Evolutionary conservation across 2,797 vertebrate species (phyloP).

Genomic region (Apogon talboti): DNA sequence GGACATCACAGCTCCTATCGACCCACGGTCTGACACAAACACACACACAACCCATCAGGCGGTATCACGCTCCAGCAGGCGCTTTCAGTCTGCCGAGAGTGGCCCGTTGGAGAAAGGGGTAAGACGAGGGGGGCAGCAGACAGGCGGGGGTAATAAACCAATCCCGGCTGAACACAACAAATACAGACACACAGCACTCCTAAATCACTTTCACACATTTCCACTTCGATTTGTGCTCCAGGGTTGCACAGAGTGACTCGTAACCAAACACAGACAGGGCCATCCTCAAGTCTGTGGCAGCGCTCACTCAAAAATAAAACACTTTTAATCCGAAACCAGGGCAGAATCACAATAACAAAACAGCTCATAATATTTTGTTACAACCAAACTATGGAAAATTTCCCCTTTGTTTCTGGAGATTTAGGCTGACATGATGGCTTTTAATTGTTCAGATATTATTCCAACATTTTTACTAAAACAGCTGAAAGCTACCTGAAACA

Average conservation of each 20-base stretch:
- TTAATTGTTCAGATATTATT: too few species aligned
- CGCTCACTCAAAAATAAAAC: conserved; percentile 25
- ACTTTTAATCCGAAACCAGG: conserved; percentile 24
- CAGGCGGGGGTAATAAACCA: conserved; percentile 65
- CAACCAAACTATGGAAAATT: too few species aligned
- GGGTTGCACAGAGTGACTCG: not conserved
- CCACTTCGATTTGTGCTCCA: conserved; percentile 15
- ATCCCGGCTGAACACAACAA: conserved; percentile 54
- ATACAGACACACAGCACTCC: conserved; percentile 18
- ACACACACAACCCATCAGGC: conserved; percentile 20
- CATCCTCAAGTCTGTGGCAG: conserved; percentile 17
- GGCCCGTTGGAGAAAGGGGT: conserved; percentile 36
- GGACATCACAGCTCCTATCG: conserved; percentile 14
- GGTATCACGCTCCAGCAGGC: conserved; percentile 57
- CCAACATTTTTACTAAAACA: too few species aligned
- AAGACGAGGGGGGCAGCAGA: conserved; percentile 36
- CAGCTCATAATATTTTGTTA: too few species aligned
- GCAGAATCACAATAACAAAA: too few species aligned
- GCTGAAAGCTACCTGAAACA: too few species aligned
- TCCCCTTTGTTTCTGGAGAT: too few species aligned
- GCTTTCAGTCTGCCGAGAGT: conserved; percentile 64
- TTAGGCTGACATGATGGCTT: too few species aligned
- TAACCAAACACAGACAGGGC: conserved; percentile 7
- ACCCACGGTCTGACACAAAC: conserved; percentile 17
- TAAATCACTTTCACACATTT: conserved; percentile 58